Percentiles rank a stretch among this genome's conserved stretches.
These are phyloP conservation scores for Agapetus fuscipes DNA, from an alignment of 2,888 invertebrate species.

Conservation along the genomic window DNA sequence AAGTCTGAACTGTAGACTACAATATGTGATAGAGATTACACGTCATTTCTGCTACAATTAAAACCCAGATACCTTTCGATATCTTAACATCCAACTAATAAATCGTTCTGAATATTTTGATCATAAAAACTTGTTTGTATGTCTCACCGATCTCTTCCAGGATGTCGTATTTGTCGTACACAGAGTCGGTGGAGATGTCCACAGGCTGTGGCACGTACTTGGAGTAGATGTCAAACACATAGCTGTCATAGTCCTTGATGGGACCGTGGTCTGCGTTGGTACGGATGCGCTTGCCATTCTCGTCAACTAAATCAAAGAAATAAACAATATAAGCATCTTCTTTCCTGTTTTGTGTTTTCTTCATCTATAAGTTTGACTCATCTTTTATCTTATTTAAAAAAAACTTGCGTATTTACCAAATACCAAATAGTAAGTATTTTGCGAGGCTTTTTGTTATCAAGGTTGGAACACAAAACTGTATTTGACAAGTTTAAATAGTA, in stretches of 20 bases:
- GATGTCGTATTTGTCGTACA: slow-evolving; percentile 97
- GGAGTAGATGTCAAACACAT: slow-evolving; percentile 95
- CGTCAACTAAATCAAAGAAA: slow-evolving; percentile 50
- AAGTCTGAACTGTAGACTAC: too few relatives aligned
- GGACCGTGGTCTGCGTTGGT: slow-evolving; percentile 82
- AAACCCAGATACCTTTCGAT: too few relatives aligned
- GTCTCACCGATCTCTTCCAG: slow-evolving; percentile 91
- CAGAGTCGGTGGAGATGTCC: slow-evolving; percentile 88
- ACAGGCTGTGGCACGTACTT: slow-evolving; percentile 97
- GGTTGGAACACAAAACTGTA: too few relatives aligned
- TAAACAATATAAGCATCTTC: neutral
- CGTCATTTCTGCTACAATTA: too few relatives aligned
- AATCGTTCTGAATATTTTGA: too few relatives aligned
- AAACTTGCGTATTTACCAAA: neutral
- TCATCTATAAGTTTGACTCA: neutral
- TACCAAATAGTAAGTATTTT: too few relatives aligned
- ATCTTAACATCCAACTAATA: too few relatives aligned
- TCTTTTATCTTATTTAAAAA: neutral
- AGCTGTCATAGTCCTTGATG: slow-evolving; percentile 93
- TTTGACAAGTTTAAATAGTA: too few relatives aligned
- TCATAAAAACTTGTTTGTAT: too few relatives aligned
- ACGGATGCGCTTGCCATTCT: slow-evolving; percentile 80
- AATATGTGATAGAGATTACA: too few relatives aligned
- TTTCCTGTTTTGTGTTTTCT: too few relatives aligned
- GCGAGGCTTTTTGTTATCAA: too few relatives aligned